These are phyloP conservation scores for Myodes glareolus DNA, from an alignment of 2,113 vertebrate species.

Conservation along the genomic window DNA sequence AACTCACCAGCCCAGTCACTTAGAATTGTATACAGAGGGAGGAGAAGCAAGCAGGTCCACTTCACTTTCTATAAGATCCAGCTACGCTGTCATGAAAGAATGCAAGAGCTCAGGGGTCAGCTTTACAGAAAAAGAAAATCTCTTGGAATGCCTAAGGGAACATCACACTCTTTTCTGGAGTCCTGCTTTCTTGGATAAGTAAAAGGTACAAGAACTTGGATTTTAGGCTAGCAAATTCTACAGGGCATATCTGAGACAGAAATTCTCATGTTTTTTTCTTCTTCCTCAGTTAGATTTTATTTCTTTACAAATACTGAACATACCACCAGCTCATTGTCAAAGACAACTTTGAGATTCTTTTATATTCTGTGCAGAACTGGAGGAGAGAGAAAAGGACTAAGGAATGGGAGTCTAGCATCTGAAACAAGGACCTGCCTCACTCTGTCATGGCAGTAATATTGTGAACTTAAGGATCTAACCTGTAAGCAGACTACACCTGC, in stretches of 20 bases:
- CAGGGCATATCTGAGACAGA: not conserved
- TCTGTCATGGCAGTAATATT: not conserved
- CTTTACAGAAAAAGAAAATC: not conserved
- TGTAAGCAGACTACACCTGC: not conserved
- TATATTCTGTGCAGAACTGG: not conserved
- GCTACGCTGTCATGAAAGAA: not conserved
- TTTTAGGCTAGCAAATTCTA: slow-evolving; percentile 30
- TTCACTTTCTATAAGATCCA: not conserved
- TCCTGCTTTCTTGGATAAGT: slow-evolving; percentile 7
- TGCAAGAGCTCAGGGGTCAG: not conserved
- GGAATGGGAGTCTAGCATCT: not conserved
- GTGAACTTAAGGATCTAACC: not conserved
- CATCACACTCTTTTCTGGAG: not conserved
- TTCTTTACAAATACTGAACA: slow-evolving; percentile 21
- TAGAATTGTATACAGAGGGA: not conserved
- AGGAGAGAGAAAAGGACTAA: not conserved
- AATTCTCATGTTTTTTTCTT: not conserved
- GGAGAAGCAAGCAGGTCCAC: not conserved
- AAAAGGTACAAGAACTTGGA: not conserved
- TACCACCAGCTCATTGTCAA: slow-evolving; percentile 10
- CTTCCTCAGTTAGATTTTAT: not conserved
- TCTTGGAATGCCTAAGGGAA: not conserved
- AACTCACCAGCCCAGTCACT: not conserved
- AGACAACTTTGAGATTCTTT: slow-evolving; percentile 17
- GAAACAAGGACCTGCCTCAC: not conserved